These are phyloP conservation scores for Platynereis dumerilii DNA, from an alignment of 2,888 invertebrate species.

Conservation along the genomic window DNA sequence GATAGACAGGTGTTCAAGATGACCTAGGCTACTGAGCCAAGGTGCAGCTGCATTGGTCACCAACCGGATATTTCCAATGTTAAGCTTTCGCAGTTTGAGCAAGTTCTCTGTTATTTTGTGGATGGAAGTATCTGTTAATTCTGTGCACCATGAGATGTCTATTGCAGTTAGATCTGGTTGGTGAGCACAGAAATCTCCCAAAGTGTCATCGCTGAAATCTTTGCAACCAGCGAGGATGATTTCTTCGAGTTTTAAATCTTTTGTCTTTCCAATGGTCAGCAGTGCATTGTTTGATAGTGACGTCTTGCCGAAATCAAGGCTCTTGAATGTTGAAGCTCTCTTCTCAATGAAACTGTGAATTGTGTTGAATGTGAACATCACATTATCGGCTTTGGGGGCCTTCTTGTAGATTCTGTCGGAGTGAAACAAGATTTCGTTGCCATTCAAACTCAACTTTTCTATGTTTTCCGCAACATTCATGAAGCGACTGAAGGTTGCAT, in stretches of 20 bases:
- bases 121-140: constrained; percentile 73
- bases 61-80: constrained; percentile 72
- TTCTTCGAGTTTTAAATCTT: constrained; percentile 67
- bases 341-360: constrained; percentile 69
- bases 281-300: constrained; percentile 73
- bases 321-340: constrained; percentile 69
- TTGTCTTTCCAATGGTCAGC: constrained; percentile 67
- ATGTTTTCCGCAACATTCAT: constrained; percentile 70
- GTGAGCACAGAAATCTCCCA: constrained; percentile 67
- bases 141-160: constrained; percentile 72
- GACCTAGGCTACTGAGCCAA: constrained; percentile 66
- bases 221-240: constrained; percentile 70
- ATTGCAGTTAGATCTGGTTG: constrained; percentile 70
- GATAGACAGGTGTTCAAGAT: constrained; percentile 71
- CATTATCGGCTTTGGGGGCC: constrained; percentile 67
- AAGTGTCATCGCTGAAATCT: constrained; percentile 71
- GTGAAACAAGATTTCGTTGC: constrained; percentile 77
- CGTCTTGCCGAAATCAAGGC: constrained; percentile 73
- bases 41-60: constrained; percentile 71
- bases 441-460: constrained; percentile 71
- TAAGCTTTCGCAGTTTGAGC: constrained; percentile 65
- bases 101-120: constrained; percentile 68
- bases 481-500: constrained; percentile 75
- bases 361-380: constrained; percentile 76
- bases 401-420: constrained; percentile 69